Base-by-base conservation (phyloP, 2,888 invertebrate genomes). In the Timema cristinae region DNA sequence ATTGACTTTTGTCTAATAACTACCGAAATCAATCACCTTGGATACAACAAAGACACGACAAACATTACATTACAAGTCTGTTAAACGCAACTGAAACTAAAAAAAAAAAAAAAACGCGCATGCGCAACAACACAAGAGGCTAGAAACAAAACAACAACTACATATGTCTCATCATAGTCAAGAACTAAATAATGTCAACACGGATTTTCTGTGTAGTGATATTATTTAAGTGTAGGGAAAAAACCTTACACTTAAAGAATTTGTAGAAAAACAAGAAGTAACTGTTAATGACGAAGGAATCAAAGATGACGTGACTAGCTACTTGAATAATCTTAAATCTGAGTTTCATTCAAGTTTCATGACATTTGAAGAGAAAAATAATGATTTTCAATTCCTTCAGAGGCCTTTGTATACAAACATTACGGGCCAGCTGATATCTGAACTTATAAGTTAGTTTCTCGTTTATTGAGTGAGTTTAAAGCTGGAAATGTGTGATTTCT, bases 401-500 rank as follows among this genome's bases (percentile, higher is more conserved):
- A 59, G 59, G 1, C 59, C 59, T 59, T 59, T 59, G 10, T 5
- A 4, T 59, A 59, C 59, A 59, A 6, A 59, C 59, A 59, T 59
- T 59, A 59, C 2, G 8, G 16, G 16, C n/a, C 13, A 59, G 59
- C 59, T 59, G 1, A 59, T 59, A 11, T 13, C 10, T 59, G 13
- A 59, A 59, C 59, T 59, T 4, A 59, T 2, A 59, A 6, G 32
- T 59, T 59, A 1, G 59, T 59, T 59, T 59, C 32, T 6, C n/a
- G 6, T 59, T 13, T n/a, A 59, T 59, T 8, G 6, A 59, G 59
- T 59, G n/a, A 59, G 59, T 2, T 32, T 59, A 32, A 59, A 59
- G n/a, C 6, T 59, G 32, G 59, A 59, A 59, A 59, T 59, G 59
- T 59, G 59, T 59, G 59, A 59, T 59, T 59, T 59, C 32, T 59